phyloP scores from a whole-genome alignment of 2,113 vertebrate genomes.

The Gnathonemus longibarbis region DNA sequence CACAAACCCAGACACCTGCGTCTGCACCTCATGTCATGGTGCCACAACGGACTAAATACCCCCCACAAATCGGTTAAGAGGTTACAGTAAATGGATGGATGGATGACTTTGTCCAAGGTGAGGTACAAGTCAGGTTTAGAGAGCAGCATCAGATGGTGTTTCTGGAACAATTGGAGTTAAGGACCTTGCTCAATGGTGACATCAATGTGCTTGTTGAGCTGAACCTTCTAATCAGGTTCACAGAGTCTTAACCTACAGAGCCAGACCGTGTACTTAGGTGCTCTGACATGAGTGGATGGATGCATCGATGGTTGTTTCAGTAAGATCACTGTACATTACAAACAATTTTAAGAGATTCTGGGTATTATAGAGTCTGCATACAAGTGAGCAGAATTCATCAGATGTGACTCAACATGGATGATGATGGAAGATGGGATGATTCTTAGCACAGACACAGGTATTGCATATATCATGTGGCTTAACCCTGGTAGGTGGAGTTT shows the following conservation, averaged over 20 bases:
- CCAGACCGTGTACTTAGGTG: no score
- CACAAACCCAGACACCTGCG: neutral
- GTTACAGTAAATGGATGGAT: neutral
- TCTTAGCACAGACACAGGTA: neutral
- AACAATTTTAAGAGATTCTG: neutral
- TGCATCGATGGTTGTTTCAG: neutral
- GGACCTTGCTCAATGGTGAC: neutral
- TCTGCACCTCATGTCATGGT: neutral
- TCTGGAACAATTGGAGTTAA: neutral
- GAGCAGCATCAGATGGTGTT: neutral
- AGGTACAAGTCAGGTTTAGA: neutral
- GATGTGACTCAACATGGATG: neutral
- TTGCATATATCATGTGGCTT: neutral
- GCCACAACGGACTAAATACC: neutral
- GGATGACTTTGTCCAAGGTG: neutral
- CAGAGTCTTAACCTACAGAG: no score
- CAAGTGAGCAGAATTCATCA: neutral
- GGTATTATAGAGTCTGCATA: no score
- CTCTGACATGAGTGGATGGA: neutral
- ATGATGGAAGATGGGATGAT: neutral
- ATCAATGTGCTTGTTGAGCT: neutral
- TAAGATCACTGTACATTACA: neutral
- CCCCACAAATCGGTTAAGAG: neutral
- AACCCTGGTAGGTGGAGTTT: neutral
- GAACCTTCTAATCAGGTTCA: neutral